These are phyloP conservation scores for Dugesia japonica DNA, from an alignment of 2,888 invertebrate genomes.

Conservation along the genomic window DNA sequence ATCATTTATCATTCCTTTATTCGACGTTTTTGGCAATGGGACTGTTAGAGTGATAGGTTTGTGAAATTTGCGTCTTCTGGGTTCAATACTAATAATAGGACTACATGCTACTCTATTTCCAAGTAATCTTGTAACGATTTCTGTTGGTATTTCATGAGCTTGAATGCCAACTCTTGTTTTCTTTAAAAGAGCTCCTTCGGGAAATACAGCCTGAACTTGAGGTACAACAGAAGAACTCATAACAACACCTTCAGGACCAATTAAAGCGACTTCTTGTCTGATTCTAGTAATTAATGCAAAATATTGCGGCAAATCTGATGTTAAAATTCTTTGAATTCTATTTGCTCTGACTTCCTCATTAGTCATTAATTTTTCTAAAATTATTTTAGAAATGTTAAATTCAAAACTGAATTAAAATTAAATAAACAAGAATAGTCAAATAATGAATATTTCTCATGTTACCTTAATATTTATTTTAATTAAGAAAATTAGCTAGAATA, in stretches of 20 bases:
- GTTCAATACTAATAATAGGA: constrained; percentile 96
- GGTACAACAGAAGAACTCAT: constrained; percentile 95
- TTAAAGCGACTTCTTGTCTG: constrained; percentile 88
- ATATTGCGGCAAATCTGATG: constrained; percentile 95
- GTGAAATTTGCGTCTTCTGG: constrained; percentile 92
- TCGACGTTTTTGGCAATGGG: constrained; percentile 65
- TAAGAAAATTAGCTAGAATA: no score
- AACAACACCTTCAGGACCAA: constrained; percentile 96
- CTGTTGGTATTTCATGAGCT: constrained; percentile 93
- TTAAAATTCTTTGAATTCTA: constrained; percentile 81
- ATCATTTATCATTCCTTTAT: constrained; percentile 71
- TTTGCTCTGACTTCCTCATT: constrained; percentile 61
- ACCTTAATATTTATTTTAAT: no score
- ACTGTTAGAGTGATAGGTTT: constrained; percentile 96
- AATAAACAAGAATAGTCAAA: no score
- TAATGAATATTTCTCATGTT: no score
- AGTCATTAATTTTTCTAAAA: constrained; percentile 39
- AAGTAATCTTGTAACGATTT: constrained; percentile 80
- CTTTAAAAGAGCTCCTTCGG: constrained; percentile 93
- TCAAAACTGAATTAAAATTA: no score
- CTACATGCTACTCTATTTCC: constrained; percentile 97
- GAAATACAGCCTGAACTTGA: constrained; percentile 96
- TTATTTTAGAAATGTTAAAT: no score
- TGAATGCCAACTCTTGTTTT: constrained; percentile 98
- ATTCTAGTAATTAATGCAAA: constrained; percentile 95